A percentile compares a stretch with the other conserved stretches of the same genome.
phyloP scores from a whole-genome alignment of 2,113 vertebrate species.

The Camarhynchus parvulus region DNA sequence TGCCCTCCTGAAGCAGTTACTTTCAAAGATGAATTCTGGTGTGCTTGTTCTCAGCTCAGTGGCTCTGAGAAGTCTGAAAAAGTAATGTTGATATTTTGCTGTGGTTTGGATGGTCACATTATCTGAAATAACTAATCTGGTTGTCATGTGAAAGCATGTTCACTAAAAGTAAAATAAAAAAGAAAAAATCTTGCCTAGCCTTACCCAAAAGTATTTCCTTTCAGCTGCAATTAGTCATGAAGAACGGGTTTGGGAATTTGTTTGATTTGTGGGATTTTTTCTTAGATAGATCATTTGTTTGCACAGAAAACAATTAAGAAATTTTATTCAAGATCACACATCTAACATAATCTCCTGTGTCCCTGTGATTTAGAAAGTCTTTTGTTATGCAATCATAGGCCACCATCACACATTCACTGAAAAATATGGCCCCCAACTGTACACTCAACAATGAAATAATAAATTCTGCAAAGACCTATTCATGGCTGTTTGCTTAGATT shows the following conservation, averaged over 20 bases:
- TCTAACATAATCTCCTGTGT: not conserved
- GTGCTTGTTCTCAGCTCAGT: not conserved
- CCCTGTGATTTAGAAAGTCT: not conserved
- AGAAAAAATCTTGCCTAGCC: not conserved
- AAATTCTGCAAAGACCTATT: not conserved
- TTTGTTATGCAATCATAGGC: not conserved
- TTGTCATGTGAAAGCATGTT: not conserved
- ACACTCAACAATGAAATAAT: not conserved
- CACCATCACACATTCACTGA: not conserved
- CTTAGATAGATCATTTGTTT: not conserved
- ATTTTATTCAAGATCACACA: not conserved
- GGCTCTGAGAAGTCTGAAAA: not conserved
- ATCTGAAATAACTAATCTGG: not conserved
- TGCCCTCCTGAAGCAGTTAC: not conserved
- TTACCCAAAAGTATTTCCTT: not conserved
- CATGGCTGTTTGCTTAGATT: not conserved
- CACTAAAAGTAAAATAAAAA: not conserved
- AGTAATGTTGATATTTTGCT: not conserved
- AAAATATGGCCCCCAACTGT: not conserved
- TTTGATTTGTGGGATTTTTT: not conserved
- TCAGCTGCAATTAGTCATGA: not conserved
- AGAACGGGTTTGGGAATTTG: not conserved
- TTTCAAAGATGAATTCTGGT: not conserved
- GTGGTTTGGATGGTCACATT: not conserved
- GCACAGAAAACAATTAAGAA: not conserved